Evolutionary conservation across 2,888 invertebrate species (phyloP).

Genomic region (Mayetiola destructor): DNA sequence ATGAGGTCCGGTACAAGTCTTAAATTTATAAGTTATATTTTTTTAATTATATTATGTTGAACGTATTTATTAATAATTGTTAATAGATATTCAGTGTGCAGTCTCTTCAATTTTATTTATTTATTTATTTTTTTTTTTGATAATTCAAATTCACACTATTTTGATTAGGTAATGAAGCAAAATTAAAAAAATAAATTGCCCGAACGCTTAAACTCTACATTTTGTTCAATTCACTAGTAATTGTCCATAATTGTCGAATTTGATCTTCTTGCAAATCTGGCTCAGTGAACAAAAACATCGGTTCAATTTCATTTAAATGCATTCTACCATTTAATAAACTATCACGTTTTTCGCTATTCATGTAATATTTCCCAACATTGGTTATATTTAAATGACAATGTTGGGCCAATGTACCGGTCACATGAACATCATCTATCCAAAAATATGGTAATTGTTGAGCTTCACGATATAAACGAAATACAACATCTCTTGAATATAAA

Average conservation of each 20-base stretch:
- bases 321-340: constrained; percentile 11
- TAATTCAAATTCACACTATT: too few relatives aligned
- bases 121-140: too few relatives aligned
- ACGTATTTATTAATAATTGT: too few relatives aligned
- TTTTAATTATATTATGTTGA: too few relatives aligned
- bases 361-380: constrained; percentile 20
- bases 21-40: too few relatives aligned
- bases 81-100: too few relatives aligned
- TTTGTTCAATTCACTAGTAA: constrained; percentile 21
- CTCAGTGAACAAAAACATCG: constrained; percentile 29
- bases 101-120: too few relatives aligned
- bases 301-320: not conserved
- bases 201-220: constrained; percentile 8
- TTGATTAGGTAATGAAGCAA: too few relatives aligned
- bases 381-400: constrained; percentile 39
- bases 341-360: not conserved
- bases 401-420: constrained; percentile 51
- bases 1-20: too few relatives aligned
- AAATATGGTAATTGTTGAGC: constrained; percentile 52
- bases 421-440: constrained; percentile 73
- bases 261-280: constrained; percentile 34
- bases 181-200: constrained; percentile 14
- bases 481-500: constrained; percentile 49
- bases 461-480: constrained; percentile 40
- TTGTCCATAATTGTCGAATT: constrained; percentile 35